phyloP scores from a whole-genome alignment of 1,140 invertebrate genomes.

The Cardiocondyla obscurior region DNA sequence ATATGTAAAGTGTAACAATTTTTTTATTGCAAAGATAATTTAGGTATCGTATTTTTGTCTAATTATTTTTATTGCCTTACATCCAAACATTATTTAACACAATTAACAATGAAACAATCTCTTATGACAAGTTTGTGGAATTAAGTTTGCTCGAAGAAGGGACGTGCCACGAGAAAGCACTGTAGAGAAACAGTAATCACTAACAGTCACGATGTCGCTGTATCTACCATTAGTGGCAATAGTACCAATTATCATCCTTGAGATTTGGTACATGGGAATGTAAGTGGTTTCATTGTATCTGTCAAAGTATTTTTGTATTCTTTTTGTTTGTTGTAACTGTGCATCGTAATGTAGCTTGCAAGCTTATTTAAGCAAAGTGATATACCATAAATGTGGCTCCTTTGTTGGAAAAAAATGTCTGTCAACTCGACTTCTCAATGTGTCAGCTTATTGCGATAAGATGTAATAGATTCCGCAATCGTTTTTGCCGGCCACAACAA shows the following conservation, averaged over 20 bases:
- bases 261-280: conserved; percentile 81
- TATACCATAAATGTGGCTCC: neutral
- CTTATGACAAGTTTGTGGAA: conserved; percentile 32
- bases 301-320: conserved; percentile 36
- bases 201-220: conserved; percentile 79
- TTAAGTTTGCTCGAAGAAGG: conserved; percentile 46
- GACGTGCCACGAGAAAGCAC: conserved; percentile 40
- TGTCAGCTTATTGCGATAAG: neutral
- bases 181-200: conserved; percentile 63
- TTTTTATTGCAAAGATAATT: neutral
- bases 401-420: neutral
- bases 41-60: conserved; percentile 3
- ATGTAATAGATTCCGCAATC: neutral
- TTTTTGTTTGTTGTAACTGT: conserved; percentile 11
- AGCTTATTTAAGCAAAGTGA: conserved; percentile 19
- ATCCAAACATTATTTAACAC: neutral
- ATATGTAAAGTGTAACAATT: neutral
- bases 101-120: conserved; percentile 29
- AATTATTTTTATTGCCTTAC: neutral
- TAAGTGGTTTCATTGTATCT: conserved; percentile 76
- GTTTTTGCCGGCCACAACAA: neutral
- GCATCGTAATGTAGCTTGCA: conserved; percentile 21
- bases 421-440: neutral
- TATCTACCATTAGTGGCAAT: conserved; percentile 77
- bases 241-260: conserved; percentile 76